Conservation (phyloP, 2,888 invertebrate genomes). For the Luffia ferchaultella region DNA sequence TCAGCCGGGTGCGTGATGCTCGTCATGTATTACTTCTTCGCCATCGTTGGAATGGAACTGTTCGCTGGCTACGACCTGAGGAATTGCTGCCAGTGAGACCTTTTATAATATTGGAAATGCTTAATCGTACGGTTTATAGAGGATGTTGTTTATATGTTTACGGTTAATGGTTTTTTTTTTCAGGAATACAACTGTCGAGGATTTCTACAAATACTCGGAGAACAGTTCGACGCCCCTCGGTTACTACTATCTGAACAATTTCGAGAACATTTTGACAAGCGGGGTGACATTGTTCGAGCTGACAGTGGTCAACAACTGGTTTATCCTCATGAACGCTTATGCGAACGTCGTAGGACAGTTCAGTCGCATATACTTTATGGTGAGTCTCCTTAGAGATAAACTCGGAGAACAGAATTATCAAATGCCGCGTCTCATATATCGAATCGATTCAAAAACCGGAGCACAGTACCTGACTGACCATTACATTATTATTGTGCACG, state of each 20-base stretch:
- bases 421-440: too few species aligned
- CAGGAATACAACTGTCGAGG: conserved; percentile 86
- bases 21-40: conserved; percentile 88
- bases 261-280: conserved; percentile 79
- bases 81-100: conserved; percentile 83
- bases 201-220: conserved; percentile 77
- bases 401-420: too few species aligned
- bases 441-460: too few species aligned
- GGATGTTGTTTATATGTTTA: too few species aligned
- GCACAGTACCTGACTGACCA: too few species aligned
- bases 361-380: conserved; percentile 86
- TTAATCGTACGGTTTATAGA: too few species aligned
- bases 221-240: conserved; percentile 75
- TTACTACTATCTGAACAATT: conserved; percentile 90
- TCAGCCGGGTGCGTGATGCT: conserved; percentile 85
- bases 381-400: too few species aligned
- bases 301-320: conserved; percentile 94
- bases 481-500: too few species aligned
- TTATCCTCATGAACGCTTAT: conserved; percentile 89
- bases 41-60: conserved; percentile 89
- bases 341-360: conserved; percentile 75
- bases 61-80: conserved; percentile 77
- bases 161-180: conserved; percentile 17
- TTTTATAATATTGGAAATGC: conserved; percentile 3
- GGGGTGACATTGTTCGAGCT: conserved; percentile 87